A percentile compares a stretch with the other conserved stretches of the same genome.
phyloP scores from a whole-genome alignment of 2,113 vertebrate species.

The Oophaga pumilio region DNA sequence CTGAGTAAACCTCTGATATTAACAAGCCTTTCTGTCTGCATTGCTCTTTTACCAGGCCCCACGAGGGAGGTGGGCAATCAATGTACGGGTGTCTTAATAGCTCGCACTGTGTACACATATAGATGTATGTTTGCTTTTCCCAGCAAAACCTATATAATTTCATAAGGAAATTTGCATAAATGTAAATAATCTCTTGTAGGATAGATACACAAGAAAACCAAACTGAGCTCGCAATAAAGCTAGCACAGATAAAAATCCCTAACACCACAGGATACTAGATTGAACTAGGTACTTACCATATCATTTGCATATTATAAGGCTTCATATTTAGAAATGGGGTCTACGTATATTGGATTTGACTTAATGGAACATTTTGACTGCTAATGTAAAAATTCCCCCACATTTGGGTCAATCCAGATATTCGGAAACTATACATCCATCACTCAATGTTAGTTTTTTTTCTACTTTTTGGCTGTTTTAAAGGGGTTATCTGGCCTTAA shows the following conservation, averaged over 20 bases:
- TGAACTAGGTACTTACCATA: too few species aligned
- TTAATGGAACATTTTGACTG: not conserved
- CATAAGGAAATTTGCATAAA: not conserved
- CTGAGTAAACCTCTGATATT: not conserved
- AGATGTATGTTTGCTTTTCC: not conserved
- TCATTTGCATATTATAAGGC: too few species aligned
- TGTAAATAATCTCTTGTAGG: not conserved
- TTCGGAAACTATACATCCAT: not conserved
- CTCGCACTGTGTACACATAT: not conserved
- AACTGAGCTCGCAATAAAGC: not conserved
- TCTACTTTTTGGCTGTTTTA: too few species aligned
- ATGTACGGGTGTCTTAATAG: not conserved
- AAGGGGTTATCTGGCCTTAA: too few species aligned
- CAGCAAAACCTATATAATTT: not conserved
- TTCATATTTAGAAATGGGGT: not conserved
- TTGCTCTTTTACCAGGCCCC: not conserved
- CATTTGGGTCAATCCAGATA: not conserved
- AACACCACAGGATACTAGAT: too few species aligned
- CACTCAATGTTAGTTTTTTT: not conserved
- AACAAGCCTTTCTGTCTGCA: not conserved
- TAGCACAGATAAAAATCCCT: not conserved
- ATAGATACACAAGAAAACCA: not conserved
- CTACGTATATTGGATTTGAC: not conserved
- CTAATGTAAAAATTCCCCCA: not conserved
- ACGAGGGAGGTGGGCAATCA: not conserved